Base-by-base conservation (phyloP, 1,140 invertebrate species). In the Globodera rostochiensis region DNA sequence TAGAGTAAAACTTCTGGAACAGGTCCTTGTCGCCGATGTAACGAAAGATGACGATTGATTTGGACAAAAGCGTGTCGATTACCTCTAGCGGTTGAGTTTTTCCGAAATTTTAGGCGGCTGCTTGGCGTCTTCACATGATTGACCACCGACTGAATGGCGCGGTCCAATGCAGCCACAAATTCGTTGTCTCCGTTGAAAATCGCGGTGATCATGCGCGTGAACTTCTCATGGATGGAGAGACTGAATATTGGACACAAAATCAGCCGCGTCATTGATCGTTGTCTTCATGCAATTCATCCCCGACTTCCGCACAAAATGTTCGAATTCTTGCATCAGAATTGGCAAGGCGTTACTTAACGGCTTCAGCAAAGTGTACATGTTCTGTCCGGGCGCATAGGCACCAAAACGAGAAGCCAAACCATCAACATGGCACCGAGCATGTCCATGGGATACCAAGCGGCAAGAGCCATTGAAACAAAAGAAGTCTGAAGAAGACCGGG, bases 31-130 rank as follows among this genome's bases (percentile, higher is more conserved):
- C 97, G 90, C 98, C 96, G n/a, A 98, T 95, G 89, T 98, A 99
- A 89, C 98, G 98, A 91, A 99, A 99, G 74, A 99, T 95, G 15
- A 94, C 96, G 84, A 99, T 98, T 75, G 95, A 95, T 80, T 93
- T 93, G 3, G 77, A 78, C 21, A 78, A 97, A 91, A 88, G 94
- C 73, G 95, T 94, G 87, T 98, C 96, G 11, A 96, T 93, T 90
- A 97, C 96, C 57, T 92, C 91, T 98, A 97, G 91, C 95, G 95
- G 21, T 94, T 94, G 45, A 96, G 90, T 93, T 94, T 91, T 92
- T 96, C 95, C 9, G 95, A 94, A 86, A 94, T 95, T 87, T 93
- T 92, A 84, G 94, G 95, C 6, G 93, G 92, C 79, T 92, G 91
- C 86, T 93, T 93, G 3, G 94, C 93, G 82, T 93, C 93, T 9